Conservation (phyloP, 1,140 invertebrate species). For the Saccostrea echinata region DNA sequence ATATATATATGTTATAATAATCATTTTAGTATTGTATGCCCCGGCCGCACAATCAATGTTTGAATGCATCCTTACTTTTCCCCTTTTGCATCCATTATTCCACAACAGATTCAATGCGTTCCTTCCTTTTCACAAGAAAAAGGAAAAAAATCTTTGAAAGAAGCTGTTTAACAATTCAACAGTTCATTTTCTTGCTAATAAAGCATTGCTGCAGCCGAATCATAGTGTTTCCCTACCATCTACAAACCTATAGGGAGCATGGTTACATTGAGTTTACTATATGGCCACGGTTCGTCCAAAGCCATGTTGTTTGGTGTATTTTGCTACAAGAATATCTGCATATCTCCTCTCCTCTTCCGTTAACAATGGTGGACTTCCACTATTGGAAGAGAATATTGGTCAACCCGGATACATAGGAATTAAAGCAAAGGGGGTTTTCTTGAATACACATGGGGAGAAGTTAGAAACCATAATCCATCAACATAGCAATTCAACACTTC, state of each 20-base stretch:
- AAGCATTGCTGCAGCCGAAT: conserved; percentile 19
- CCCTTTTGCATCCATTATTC: conserved; percentile 18
- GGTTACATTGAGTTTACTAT: background rate
- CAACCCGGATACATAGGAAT: conserved; percentile 5
- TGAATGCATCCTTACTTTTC: conserved; percentile 8
- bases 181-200: background rate
- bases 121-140: conserved; percentile 33
- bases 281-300: conserved; percentile 41
- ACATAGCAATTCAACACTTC: background rate
- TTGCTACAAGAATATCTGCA: conserved; percentile 73
- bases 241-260: background rate
- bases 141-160: conserved; percentile 1
- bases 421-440: background rate
- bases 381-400: conserved; percentile 28
- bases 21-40: conserved; percentile 25
- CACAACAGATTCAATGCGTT: conserved; percentile 34
- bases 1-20: background rate
- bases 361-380: conserved; percentile 54
- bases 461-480: conserved; percentile 14
- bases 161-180: conserved; percentile 16
- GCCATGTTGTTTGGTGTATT: conserved; percentile 71
- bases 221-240: background rate
- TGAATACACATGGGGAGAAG: background rate
- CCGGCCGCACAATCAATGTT: background rate
- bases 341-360: conserved; percentile 70